A percentile compares a stretch with the other conserved stretches of the same genome.
Evolutionary conservation across 2,113 vertebrate species (phyloP).

Genomic region (Morone chrysops): DNA sequence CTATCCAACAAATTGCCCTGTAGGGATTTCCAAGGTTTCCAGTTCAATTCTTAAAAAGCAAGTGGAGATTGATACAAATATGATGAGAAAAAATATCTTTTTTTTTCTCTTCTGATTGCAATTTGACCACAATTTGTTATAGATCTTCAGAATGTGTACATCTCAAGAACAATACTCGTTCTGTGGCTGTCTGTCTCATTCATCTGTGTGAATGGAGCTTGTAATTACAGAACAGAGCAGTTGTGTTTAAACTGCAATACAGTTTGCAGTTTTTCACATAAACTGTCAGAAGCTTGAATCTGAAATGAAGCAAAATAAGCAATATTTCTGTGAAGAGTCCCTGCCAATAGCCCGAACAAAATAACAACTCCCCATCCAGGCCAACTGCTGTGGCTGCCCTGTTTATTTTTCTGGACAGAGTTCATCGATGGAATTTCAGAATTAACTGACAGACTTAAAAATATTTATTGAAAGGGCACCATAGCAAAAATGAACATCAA

Average conservation of each 20-base stretch:
- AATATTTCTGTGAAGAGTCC: conserved; percentile 74
- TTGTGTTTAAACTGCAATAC: conserved; percentile 77
- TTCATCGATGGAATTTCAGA: conserved; percentile 85
- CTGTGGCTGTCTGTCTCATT: conserved; percentile 61
- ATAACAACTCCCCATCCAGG: conserved; percentile 78
- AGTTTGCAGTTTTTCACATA: conserved; percentile 82
- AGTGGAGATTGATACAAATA: conserved; percentile 53
- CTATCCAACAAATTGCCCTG: conserved; percentile 68
- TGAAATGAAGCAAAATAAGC: conserved; percentile 85
- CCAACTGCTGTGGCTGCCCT: conserved; percentile 76
- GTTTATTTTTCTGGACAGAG: conserved; percentile 87
- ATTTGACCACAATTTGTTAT: conserved; percentile 63
- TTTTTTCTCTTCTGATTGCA: conserved; percentile 52
- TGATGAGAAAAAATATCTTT: conserved; percentile 51
- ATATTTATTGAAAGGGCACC: conserved; percentile 86
- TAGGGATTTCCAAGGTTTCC: conserved; percentile 72
- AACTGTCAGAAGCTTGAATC: conserved; percentile 81
- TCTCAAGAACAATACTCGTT: conserved; percentile 60
- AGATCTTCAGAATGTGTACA: conserved; percentile 44
- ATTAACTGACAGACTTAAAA: conserved; percentile 87
- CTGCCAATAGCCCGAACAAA: conserved; percentile 81
- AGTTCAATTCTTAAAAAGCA: conserved; percentile 39
- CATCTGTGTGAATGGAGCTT: conserved; percentile 67
- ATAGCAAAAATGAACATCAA: conserved; percentile 77
- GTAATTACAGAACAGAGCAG: conserved; percentile 76